Conservation (phyloP, 2,888 invertebrate genomes). For the Chymomyza caudatula region DNA sequence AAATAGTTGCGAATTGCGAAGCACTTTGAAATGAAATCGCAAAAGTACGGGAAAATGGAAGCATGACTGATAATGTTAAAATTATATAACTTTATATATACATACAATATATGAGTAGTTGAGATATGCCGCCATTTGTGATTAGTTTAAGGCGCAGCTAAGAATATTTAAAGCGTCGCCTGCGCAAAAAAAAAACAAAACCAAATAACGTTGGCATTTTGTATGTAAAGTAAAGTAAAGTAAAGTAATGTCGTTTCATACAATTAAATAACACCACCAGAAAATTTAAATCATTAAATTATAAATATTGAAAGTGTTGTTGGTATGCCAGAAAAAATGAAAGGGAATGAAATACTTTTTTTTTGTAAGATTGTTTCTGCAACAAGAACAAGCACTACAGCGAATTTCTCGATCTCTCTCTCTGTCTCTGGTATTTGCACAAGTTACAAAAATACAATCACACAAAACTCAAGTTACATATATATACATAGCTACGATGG, state of each 20-base stretch:
- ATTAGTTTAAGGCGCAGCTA: constrained; percentile 50
- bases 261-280: constrained; percentile 13
- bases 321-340: constrained; percentile 7
- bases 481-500: background rate
- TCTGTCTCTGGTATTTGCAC: constrained; percentile 34
- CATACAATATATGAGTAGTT: constrained; percentile 33
- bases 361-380: constrained; percentile 67
- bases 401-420: constrained; percentile 15
- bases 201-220: background rate
- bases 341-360: constrained; percentile 36
- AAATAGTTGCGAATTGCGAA: background rate
- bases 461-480: constrained; percentile 1
- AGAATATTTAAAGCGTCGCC: background rate
- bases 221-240: background rate
- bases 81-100: constrained; percentile 18
- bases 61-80: background rate
- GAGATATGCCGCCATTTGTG: constrained; percentile 55
- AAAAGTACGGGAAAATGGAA: background rate
- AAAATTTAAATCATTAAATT: constrained; percentile 16
- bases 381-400: no score
- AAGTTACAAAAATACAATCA: constrained; percentile 32
- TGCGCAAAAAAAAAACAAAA: constrained; percentile 11
- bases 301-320: constrained; percentile 10
- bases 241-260: constrained; percentile 2
- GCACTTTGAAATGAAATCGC: no score